These are phyloP conservation scores for Epirrhoe alternata DNA, from an alignment of 2,888 invertebrate species.

Conservation along the genomic window DNA sequence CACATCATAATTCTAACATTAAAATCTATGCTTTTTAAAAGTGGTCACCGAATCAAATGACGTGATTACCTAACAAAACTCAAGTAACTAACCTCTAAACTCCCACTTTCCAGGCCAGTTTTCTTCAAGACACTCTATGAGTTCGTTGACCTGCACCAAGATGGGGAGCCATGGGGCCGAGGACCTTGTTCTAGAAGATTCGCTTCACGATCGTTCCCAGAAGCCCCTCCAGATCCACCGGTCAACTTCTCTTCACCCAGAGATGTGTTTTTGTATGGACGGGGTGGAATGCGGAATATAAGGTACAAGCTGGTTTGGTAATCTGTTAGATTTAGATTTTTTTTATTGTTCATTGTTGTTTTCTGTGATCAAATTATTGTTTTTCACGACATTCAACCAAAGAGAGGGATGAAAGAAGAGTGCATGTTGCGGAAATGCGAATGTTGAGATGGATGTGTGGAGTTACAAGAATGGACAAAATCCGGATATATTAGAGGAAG, in stretches of 20 bases:
- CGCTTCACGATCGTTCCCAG: conserved; percentile 86
- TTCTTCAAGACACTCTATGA: conserved; percentile 94
- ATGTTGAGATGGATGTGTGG: too few species aligned
- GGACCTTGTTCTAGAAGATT: conserved; percentile 92
- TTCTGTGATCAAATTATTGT: too few species aligned
- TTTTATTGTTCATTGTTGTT: too few species aligned
- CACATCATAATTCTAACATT: too few species aligned
- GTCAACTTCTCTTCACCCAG: conserved; percentile 91
- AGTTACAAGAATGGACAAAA: too few species aligned
- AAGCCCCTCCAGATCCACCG: conserved; percentile 86
- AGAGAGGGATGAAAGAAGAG: too few species aligned
- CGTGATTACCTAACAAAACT: not conserved
- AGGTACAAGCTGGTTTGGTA: too few species aligned
- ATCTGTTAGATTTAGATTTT: too few species aligned
- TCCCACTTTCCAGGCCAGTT: conserved; percentile 87
- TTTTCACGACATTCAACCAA: too few species aligned
- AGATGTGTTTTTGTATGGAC: conserved; percentile 93
- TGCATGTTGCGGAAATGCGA: too few species aligned
- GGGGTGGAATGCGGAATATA: conserved; percentile 93
- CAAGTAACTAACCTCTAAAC: not conserved
- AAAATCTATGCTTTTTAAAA: too few species aligned
- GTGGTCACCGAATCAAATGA: not conserved
- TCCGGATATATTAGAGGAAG: too few species aligned
- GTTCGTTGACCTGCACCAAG: conserved; percentile 94
- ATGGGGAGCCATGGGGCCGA: conserved; percentile 91